A percentile compares a stretch with the other conserved stretches of the same genome.
phyloP scores from a whole-genome alignment of 2,797 vertebrate genomes.

The Poeciliopsis paucimaculata region DNA sequence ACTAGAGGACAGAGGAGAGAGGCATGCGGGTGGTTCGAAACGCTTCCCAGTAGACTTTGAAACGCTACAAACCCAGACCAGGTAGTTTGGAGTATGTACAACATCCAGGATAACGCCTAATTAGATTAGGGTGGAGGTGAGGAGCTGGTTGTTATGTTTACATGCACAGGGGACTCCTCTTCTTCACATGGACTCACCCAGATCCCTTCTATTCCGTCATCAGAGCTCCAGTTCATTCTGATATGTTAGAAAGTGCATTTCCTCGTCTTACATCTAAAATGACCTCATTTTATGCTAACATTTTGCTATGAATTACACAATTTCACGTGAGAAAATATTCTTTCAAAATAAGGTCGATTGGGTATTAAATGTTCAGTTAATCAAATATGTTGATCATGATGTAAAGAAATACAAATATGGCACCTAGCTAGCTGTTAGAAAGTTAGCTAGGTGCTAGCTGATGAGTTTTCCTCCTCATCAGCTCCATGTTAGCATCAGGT shows the following conservation, averaged over 20 bases:
- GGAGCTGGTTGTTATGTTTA: constrained; percentile 35
- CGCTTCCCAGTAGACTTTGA: constrained; percentile 33
- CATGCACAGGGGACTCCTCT: constrained; percentile 56
- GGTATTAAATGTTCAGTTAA: neutral
- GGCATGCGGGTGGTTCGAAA: constrained; percentile 60
- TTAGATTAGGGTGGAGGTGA: constrained; percentile 35
- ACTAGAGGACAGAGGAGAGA: constrained; percentile 41
- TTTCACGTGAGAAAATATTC: neutral
- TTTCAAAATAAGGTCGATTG: neutral
- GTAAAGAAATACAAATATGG: neutral
- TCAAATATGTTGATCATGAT: neutral
- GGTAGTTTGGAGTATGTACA: constrained; percentile 46
- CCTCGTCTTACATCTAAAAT: neutral
- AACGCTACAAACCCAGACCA: constrained; percentile 51
- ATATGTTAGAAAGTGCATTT: neutral
- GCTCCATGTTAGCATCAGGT: neutral
- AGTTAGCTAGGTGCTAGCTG: too few species aligned
- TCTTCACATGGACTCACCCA: neutral
- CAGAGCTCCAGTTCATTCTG: neutral
- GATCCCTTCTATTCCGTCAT: neutral
- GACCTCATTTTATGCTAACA: neutral
- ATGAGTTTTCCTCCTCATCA: neutral
- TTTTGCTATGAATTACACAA: neutral
- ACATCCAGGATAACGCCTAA: constrained; percentile 7
- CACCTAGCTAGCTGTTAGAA: neutral